Percentiles rank a stretch among this genome's conserved stretches.
phyloP scores from a whole-genome alignment of 2,113 vertebrate genomes.

The Mustela nigripes region DNA sequence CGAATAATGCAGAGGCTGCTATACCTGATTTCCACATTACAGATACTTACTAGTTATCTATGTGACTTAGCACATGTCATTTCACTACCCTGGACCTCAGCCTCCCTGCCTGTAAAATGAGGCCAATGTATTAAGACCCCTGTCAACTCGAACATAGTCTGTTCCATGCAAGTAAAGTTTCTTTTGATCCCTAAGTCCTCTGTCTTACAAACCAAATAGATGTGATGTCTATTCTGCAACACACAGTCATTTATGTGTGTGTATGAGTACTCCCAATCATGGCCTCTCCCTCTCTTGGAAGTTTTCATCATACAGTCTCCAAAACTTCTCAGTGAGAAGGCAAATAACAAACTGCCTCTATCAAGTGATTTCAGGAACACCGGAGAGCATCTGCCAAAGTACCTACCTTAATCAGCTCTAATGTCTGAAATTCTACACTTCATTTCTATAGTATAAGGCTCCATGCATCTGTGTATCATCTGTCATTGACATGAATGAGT shows the following conservation, averaged over 20 bases:
- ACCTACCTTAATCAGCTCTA: background rate
- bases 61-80: background rate
- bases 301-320: background rate
- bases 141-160: background rate
- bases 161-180: background rate
- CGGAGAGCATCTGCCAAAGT: background rate
- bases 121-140: background rate
- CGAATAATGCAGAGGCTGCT: conserved; percentile 9
- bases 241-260: background rate
- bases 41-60: conserved; percentile 4
- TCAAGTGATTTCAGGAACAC: background rate
- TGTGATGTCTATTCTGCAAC: background rate
- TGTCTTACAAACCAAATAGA: background rate
- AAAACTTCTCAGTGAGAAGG: background rate
- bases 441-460: background rate
- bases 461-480: background rate
- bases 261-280: background rate
- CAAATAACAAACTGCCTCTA: background rate
- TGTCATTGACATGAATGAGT: background rate
- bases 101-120: background rate
- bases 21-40: conserved; percentile 32
- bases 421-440: background rate
- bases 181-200: background rate
- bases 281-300: background rate
- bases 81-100: background rate